Evolutionary conservation across 2,888 invertebrate genomes (phyloP).

Genomic region (Tetragonisca angustula): DNA sequence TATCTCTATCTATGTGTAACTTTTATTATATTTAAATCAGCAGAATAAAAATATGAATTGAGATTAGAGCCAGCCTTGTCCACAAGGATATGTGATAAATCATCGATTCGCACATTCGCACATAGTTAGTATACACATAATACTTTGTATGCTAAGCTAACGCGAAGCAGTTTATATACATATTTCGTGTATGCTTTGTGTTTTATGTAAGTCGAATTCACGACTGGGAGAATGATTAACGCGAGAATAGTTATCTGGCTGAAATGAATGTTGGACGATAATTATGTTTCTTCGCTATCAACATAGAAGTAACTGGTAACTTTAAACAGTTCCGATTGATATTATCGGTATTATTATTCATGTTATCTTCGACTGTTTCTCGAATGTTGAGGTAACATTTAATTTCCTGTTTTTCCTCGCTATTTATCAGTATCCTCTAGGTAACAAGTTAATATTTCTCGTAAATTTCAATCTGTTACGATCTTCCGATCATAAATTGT

Average conservation of each 20-base stretch:
- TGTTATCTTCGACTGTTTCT: constrained; percentile 21
- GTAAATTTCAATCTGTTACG: not conserved
- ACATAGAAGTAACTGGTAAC: not conserved
- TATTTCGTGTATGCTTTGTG: constrained; percentile 9
- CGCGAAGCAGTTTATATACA: constrained; percentile 22
- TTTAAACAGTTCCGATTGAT: constrained; percentile 9
- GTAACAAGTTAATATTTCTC: not conserved
- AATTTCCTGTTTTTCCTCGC: not conserved
- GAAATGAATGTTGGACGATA: constrained; percentile 23
- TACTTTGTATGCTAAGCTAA: not conserved
- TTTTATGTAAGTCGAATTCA: constrained; percentile 25
- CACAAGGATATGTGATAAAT: constrained; percentile 19
- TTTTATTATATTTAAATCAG: not conserved
- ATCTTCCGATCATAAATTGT: not conserved
- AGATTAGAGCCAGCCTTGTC: not conserved
- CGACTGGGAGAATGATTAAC: not conserved
- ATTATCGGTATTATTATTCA: constrained; percentile 13
- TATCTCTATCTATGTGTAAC: not conserved
- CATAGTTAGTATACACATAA: not conserved
- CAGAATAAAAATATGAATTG: not conserved
- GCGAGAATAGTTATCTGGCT: constrained; percentile 18
- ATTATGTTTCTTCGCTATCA: constrained; percentile 14
- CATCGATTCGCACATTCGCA: not conserved
- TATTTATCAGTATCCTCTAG: not conserved
- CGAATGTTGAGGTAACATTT: not conserved